These are phyloP conservation scores for Urosaurus nigricauda DNA, from an alignment of 2,797 vertebrate species.

Conservation along the genomic window DNA sequence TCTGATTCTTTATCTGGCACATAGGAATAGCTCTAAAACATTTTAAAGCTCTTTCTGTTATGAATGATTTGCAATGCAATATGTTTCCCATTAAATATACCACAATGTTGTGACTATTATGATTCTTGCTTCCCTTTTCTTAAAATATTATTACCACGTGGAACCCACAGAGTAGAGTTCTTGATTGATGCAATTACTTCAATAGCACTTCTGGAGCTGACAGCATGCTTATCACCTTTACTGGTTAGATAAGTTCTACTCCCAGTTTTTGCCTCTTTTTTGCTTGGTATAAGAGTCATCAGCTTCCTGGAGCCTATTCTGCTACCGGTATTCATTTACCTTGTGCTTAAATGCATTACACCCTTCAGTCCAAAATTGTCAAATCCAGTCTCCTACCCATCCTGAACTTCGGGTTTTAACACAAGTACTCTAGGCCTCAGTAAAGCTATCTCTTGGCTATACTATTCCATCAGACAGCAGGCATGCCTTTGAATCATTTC, in stretches of 20 bases:
- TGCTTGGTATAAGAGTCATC: too few species aligned
- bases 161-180: background rate
- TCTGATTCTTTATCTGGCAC: constrained; percentile 26
- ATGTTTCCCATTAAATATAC: background rate
- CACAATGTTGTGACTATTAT: background rate
- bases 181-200: background rate
- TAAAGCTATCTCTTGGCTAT: background rate
- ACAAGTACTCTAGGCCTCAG: too few species aligned
- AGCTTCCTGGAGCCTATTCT: background rate
- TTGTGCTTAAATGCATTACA: background rate
- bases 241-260: background rate
- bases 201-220: background rate
- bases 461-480: background rate
- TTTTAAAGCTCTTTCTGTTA: background rate
- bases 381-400: background rate
- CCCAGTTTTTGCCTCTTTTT: background rate
- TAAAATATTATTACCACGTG: background rate
- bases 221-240: background rate
- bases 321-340: too few species aligned
- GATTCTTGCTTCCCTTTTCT: background rate
- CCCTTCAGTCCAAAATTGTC: background rate
- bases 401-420: too few species aligned
- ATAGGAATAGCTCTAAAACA: background rate
- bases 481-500: too few species aligned
- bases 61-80: background rate